Evolutionary conservation across 2,888 invertebrate genomes (phyloP), one percentile per base, ranked within the genome.

Genomic region (Keiferia lycopersicella): DNA sequence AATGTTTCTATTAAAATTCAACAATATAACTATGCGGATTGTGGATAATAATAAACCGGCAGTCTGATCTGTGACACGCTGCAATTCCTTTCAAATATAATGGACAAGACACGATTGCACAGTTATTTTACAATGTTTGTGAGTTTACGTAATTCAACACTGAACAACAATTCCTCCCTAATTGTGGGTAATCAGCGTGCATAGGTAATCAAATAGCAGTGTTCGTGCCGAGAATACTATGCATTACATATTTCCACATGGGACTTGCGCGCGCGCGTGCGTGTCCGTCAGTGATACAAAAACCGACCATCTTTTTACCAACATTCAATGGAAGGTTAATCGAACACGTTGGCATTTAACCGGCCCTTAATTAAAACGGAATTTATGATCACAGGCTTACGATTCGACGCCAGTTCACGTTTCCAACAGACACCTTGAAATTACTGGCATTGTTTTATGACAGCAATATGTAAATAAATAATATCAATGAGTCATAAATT

Each of bases 261-360:
- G 30, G 48, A 48, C n/a, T 41, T 58, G 22, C 57, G 22, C 66
- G 65, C 69, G 67, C 64, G 67, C 66, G 65, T 69, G 67, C 64
- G 67, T 65, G 63, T 69, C 65, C 65, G 68, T 67, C 70, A 70
- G 70, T 62, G 66, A 69, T 66, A 72, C 66, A 74, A 72, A 73
- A 71, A 68, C n/a, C 41, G 39, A 41, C 22, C 45, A 68, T 66
- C 67, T 58, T 65, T 68, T 67, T 63, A 67, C 65, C 65, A 61
- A 62, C 62, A 65, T 70, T 73, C 68, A 64, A 66, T 66, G 65
- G 69, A 74, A 77, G 78, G 78, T 78, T 76, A 79, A 76, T 75
- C 70, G 73, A 75, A 77, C 59, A 67, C 66, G 68, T 73, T 80
- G 78, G 71, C 76, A 80, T 81, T 81, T 77, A 81, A 72, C 72